Evolutionary conservation across 2,888 invertebrate species (phyloP).

Genomic region (Erynnis tages): DNA sequence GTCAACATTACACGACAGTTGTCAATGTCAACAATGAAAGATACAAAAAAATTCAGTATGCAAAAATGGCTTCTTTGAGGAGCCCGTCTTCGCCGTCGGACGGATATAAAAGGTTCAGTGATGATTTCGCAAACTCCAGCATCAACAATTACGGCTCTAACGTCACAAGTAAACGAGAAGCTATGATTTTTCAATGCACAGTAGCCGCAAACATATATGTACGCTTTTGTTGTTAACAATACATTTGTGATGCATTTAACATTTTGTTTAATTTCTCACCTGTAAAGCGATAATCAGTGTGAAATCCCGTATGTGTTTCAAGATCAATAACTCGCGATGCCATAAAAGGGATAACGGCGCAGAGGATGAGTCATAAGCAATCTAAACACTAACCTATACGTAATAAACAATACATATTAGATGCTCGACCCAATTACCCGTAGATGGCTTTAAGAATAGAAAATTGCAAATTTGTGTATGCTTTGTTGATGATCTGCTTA

Average conservation of each 20-base stretch:
- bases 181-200: conserved; percentile 69
- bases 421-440: conserved; percentile 40
- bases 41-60: conserved; percentile 54
- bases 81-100: conserved; percentile 83
- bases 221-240: conserved; percentile 76
- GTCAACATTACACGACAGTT: conserved; percentile 21
- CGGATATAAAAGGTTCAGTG: conserved; percentile 84
- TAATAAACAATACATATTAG: conserved; percentile 45
- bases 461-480: conserved; percentile 31
- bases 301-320: conserved; percentile 34
- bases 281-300: conserved; percentile 43
- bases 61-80: conserved; percentile 79
- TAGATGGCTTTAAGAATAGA: conserved; percentile 34
- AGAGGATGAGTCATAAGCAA: conserved; percentile 60
- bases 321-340: conserved; percentile 48
- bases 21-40: conserved; percentile 25
- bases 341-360: conserved; percentile 53
- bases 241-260: conserved; percentile 68
- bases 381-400: conserved; percentile 41
- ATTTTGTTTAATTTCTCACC: conserved; percentile 68
- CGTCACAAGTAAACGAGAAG: conserved; percentile 80
- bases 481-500: conserved; percentile 28
- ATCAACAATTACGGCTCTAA: conserved; percentile 84
- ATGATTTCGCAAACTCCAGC: conserved; percentile 81
- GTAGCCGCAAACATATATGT: conserved; percentile 68